Base-by-base conservation (phyloP, 37 sponge, comb jelly and placozoan species). In the Petrosia ficiformis region DNA sequence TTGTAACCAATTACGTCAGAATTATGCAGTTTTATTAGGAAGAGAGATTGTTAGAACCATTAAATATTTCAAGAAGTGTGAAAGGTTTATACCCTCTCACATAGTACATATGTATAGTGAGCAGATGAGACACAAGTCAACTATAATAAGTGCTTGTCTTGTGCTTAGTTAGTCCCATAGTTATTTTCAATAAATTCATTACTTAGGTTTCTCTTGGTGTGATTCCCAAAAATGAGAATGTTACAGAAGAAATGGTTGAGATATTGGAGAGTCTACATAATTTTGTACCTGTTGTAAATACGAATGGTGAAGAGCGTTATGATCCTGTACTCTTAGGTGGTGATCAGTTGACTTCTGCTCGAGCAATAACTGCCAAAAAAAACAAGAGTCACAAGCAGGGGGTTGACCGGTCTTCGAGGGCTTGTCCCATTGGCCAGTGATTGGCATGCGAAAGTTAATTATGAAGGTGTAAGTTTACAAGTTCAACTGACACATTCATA, bases 391-490 rank as follows among this genome's bases (percentile, higher is more conserved):
- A 26, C 6, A 33, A 26, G 2, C 21, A 24, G n/a, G n/a, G 59
- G 41, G 16, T 67, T 67, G 38, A 40, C 29, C 36, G 78, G 68
- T 30, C 57, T 65, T 1, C 38, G 39, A 4, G 78, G 78, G 2
- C 54, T 66, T 33, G 31, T 42, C 1, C 68, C 78, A 1, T 57
- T 57, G 4, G 8, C 24, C 25, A 30, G 57, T 25, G 78, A 77
- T 37, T 77, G 78, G 78, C 78, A 77, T 41, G 78, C 78, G 11
- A 58, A 77, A 28, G 48, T 57, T 1, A 77, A 43, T 43, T 57
- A 67, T 63, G 65, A 8, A 63, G 16, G 31, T 63, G 65, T 10
- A 26, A 29, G 65, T 63, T 11, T 63, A 22, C 8, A 6, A 63
- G 54, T 16, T 19, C 16, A 48, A 48, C 54, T 19, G 16, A 48